Evolutionary conservation across 92 coral and sea anemone species (phyloP).

Genomic region (Porites evermanni): DNA sequence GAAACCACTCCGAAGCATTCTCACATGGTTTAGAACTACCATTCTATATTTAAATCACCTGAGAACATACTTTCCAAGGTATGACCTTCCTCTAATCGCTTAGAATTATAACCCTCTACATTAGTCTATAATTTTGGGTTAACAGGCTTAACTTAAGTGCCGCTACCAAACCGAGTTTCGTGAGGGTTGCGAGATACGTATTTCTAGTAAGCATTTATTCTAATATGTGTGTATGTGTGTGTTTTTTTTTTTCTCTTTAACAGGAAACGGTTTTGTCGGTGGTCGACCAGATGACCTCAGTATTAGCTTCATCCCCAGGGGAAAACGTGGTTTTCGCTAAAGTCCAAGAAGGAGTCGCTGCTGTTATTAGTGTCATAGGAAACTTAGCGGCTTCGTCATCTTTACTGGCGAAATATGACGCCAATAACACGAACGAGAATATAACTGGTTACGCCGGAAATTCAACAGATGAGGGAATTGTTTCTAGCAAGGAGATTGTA

Average conservation of each 20-base stretch:
- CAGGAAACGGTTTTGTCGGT: conserved; percentile 50
- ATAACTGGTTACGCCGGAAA: conserved; percentile 49
- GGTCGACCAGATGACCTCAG: conserved; percentile 15
- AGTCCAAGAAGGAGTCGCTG: conserved; percentile 29
- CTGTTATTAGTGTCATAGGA: conserved; percentile 28
- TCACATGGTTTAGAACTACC: too few species aligned
- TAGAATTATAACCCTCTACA: too few species aligned
- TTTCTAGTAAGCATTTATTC: too few species aligned
- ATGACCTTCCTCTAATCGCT: too few species aligned
- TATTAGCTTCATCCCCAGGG: conserved; percentile 27
- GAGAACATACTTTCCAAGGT: too few species aligned
- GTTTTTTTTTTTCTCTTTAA: too few species aligned
- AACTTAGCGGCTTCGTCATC: conserved; percentile 46
- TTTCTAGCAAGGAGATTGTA: conserved; percentile 50
- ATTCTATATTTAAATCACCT: too few species aligned
- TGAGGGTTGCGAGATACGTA: too few species aligned
- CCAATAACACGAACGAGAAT: conserved; percentile 28
- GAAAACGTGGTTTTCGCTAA: conserved; percentile 34
- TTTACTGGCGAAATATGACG: conserved; percentile 22
- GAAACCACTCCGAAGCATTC: too few species aligned
- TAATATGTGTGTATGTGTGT: neutral
- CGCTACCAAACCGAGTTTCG: too few species aligned
- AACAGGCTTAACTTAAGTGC: too few species aligned
- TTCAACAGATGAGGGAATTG: conserved; percentile 28
- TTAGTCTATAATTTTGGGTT: too few species aligned